Evolutionary conservation across 1,140 invertebrate genomes (phyloP).

Genomic region (Heliconius nattereri): DNA sequence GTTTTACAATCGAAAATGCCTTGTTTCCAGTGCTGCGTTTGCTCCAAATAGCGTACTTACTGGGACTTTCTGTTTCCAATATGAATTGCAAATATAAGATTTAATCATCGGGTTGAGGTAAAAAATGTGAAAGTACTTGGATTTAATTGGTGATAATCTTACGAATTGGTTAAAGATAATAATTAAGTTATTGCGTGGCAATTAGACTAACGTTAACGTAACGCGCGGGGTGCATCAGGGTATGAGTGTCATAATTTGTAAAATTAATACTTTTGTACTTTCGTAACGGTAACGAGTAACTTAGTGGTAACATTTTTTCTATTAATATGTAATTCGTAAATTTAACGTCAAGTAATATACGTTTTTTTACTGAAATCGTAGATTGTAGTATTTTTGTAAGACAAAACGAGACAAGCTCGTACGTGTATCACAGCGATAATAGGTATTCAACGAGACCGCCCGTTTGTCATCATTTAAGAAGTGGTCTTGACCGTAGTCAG

Average conservation of each 20-base stretch:
- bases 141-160: conserved; percentile 74
- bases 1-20: not conserved
- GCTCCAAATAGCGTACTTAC: conserved; percentile 4
- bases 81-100: conserved; percentile 3
- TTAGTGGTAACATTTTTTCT: conserved; percentile 78
- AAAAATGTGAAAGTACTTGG: conserved; percentile 49
- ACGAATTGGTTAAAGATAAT: conserved; percentile 80
- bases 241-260: conserved; percentile 81
- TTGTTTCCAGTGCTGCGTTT: conserved; percentile 20
- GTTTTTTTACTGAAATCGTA: conserved; percentile 78
- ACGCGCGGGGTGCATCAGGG: conserved; percentile 81
- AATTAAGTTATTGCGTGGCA: conserved; percentile 79
- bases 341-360: conserved; percentile 74
- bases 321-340: conserved; percentile 74
- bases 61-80: not conserved
- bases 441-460: conserved; percentile 67
- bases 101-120: conserved; percentile 23
- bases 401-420: conserved; percentile 64
- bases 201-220: conserved; percentile 73
- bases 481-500: conserved; percentile 49
- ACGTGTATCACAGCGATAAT: conserved; percentile 80
- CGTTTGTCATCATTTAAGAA: conserved; percentile 56
- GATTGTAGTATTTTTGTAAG: conserved; percentile 79
- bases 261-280: conserved; percentile 78
- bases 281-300: conserved; percentile 74